A percentile compares a stretch with the other conserved stretches of the same genome.
Conservation (phyloP, 2,888 invertebrate species). For the Drosophila lacicola region DNA sequence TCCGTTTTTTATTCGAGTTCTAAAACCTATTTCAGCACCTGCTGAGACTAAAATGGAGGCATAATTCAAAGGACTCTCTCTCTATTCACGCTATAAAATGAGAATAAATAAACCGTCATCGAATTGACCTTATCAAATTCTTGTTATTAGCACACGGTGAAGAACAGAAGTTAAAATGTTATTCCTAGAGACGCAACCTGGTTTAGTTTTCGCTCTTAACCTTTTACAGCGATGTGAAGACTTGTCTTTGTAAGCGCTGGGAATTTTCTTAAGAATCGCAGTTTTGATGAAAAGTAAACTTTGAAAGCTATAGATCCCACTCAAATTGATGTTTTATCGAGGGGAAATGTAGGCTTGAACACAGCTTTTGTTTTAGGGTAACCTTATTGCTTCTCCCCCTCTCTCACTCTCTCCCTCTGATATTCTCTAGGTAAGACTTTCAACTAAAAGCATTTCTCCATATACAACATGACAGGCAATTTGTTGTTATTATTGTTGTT, state of each 20-base stretch:
- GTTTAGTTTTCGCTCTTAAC: neutral
- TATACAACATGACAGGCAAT: constrained; percentile 54
- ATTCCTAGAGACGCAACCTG: neutral
- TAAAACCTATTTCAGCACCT: too few species aligned
- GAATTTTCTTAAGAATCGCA: constrained; percentile 22
- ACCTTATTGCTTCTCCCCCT: neutral
- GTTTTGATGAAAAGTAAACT: constrained; percentile 20
- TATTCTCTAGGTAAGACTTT: constrained; percentile 33
- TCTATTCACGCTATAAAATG: too few species aligned
- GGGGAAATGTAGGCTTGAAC: constrained; percentile 33
- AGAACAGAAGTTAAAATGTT: neutral
- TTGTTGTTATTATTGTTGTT: constrained; percentile 42
- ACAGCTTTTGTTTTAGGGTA: constrained; percentile 57
- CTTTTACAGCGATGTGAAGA: neutral
- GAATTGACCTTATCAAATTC: neutral
- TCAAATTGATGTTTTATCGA: constrained; percentile 25
- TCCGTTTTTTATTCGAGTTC: too few species aligned
- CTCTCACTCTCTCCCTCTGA: neutral
- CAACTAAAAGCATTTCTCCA: constrained; percentile 62
- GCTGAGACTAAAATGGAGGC: too few species aligned
- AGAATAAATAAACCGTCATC: too few species aligned
- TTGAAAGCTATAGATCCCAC: constrained; percentile 14
- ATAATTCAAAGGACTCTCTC: too few species aligned
- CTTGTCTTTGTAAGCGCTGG: neutral
- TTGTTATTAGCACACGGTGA: neutral